Evolutionary conservation across 2,888 invertebrate species (phyloP), one percentile per base, ranked within the genome.

Genomic region (Myopa tessellatipennis): DNA sequence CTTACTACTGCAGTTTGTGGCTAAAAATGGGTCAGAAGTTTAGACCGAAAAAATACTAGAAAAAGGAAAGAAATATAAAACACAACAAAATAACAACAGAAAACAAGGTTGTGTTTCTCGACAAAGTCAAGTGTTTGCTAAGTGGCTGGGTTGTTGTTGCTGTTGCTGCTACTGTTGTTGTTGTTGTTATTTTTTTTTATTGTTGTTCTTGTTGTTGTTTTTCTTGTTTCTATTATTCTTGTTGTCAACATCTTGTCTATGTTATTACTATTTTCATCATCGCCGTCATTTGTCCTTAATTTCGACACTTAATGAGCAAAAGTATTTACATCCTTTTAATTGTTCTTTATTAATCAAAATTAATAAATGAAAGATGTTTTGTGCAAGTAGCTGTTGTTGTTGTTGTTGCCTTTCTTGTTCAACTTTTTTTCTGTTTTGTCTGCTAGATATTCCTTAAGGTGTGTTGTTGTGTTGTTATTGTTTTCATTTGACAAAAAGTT

Each of bases 291-390:
- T 36, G 50, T 69, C 52, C 69, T 69, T 69, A 45, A 69, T 69
- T 52, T 69, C 45, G 69, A 45, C 69, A 69, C 40, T 26, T 69
- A 18, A 69, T 69, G 50, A 69, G 26, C 50, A 69, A 52, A n/a
- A 26, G 0, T 14, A 36, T 63, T 60, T 10, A 36, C 63, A 63
- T n/a, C 63, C 5, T 36, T 63, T 34, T 63, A 36, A 36, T 12
- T 63, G 63, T 36, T 63, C 36, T 36, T 12, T 34, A 26, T 45
- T 63, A 63, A 63, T 63, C 36, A 36, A 14, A 8, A 14, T 63
- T 34, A 36, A 63, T 36, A 63, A 36, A 36, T 34, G 4, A 36
- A 26, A 10, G 58, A n/a, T 6, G 7, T 14, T 10, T 34, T 63
- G 36, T 36, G 10, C 34, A 5, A 36, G 34, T 34, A 2, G 12